Evolutionary conservation across 2,113 vertebrate genomes (phyloP), one percentile per base, ranked within the genome.

Genomic region (Sinocyclocheilus rhinocerous): DNA sequence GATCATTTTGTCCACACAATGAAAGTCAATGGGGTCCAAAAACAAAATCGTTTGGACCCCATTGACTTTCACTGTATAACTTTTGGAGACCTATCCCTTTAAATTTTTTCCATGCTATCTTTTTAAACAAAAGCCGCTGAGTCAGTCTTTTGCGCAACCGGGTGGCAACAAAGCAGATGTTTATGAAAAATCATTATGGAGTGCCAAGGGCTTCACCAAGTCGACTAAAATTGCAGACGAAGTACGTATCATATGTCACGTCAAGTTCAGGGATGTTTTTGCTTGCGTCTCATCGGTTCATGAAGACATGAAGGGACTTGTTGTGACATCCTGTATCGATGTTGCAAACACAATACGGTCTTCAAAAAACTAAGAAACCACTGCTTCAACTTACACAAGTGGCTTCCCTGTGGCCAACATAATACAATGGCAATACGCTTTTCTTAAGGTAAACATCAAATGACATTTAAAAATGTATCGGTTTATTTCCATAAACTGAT

Each of bases 181-280:
- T 50, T 52, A 55, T 3, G 65, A 83, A 39, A 57, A 22, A 39
- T 73, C 29, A n/a, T 73, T 39, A 57, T 16, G 45, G 6, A n/a
- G 24, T 67, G 67, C 7, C 65, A 70, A 83, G 18, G 63, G 45
- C 48, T 39, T 72, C 48, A 55, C 22, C 1, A 4, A 10, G 15
- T 29, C 42, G 4, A 48, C 15, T 50, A 13, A 36, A 13, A 6
- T 61, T 36, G 36, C 55, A 39, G 48, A 52, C 76, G 0, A 42
- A 59, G 77, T 61, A 42, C 20, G 29, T 80, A 45, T 80, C 57
- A 63, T 6, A 45, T 63, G 36, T 39, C 55, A 80, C 1, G 78
- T 45, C 78, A 63, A 16, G 6, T 24, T 80, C 57, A 80, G 55
- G 22, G 78, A 80, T 80, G 78, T 80, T 80, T 80, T 42, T 3